These are phyloP conservation scores for Oplegnathus fasciatus DNA, from an alignment of 2,113 vertebrate species.

Conservation along the genomic window DNA sequence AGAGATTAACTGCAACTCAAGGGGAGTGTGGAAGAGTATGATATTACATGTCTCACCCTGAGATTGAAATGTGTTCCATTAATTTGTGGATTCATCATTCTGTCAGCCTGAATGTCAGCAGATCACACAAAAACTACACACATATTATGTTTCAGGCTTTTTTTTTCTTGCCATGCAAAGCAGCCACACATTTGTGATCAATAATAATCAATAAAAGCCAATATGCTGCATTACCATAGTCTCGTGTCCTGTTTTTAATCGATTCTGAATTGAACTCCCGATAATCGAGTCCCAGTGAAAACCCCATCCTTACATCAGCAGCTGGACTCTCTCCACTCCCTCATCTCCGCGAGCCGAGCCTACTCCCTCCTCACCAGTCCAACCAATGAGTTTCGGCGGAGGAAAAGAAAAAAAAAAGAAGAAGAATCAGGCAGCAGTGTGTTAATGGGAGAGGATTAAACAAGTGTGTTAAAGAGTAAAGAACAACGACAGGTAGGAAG, in stretches of 20 bases:
- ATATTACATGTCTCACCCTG: neutral
- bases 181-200: neutral
- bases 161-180: neutral
- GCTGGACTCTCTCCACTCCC: conserved; percentile 67
- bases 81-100: neutral
- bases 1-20: conserved; percentile 20
- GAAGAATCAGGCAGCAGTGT: conserved; percentile 50
- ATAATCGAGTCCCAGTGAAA: conserved; percentile 45
- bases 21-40: neutral
- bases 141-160: neutral
- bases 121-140: neutral
- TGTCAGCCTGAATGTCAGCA: conserved; percentile 1
- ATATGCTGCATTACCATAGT: neutral
- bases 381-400: conserved; percentile 72
- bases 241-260: conserved; percentile 4
- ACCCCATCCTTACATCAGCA: conserved; percentile 65
- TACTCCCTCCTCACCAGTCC: conserved; percentile 60
- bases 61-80: neutral
- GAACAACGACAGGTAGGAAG: conserved; percentile 75
- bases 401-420: neutral
- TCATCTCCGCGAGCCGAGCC: conserved; percentile 45
- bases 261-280: conserved; percentile 22
- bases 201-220: neutral
- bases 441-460: conserved; percentile 70
- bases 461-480: conserved; percentile 69